Evolutionary conservation across 1,140 invertebrate genomes (phyloP).

Genomic region (Drosophila malerkotliana): DNA sequence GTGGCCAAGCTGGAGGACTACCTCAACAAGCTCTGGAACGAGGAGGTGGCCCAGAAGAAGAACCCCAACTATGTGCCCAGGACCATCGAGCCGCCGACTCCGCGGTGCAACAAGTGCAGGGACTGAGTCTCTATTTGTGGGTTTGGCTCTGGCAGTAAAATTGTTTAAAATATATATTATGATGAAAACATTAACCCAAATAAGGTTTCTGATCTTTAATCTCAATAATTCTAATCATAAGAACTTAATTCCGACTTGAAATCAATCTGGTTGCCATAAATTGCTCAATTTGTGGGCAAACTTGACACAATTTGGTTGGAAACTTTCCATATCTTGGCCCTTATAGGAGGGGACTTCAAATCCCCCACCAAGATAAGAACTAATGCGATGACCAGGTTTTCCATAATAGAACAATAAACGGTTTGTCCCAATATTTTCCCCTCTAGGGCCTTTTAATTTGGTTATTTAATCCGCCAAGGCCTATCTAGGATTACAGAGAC

Average conservation of each 20-base stretch:
- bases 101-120: constrained; percentile 22
- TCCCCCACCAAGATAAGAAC: constrained; percentile 22
- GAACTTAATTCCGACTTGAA: constrained; percentile 1
- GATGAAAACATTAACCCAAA: background rate
- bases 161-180: background rate
- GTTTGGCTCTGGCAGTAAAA: background rate
- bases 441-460: constrained; percentile 26
- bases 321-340: background rate
- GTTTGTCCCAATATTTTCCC: constrained; percentile 40
- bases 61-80: constrained; percentile 32
- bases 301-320: constrained; percentile 25
- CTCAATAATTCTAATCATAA: no score
- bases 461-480: constrained; percentile 46
- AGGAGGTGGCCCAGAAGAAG: constrained; percentile 58
- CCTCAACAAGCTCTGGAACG: constrained; percentile 63
- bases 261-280: constrained; percentile 16
- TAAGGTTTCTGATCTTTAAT: background rate
- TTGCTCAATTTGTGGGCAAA: constrained; percentile 34
- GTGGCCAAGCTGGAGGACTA: constrained; percentile 64
- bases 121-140: constrained; percentile 16
- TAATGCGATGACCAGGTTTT: constrained; percentile 32
- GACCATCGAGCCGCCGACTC: constrained; percentile 4
- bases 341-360: no score
- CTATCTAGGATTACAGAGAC: constrained; percentile 58
- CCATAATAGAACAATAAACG: constrained; percentile 47